Conservation (phyloP, 2,113 vertebrate species). For the Aepyceros melampus region DNA sequence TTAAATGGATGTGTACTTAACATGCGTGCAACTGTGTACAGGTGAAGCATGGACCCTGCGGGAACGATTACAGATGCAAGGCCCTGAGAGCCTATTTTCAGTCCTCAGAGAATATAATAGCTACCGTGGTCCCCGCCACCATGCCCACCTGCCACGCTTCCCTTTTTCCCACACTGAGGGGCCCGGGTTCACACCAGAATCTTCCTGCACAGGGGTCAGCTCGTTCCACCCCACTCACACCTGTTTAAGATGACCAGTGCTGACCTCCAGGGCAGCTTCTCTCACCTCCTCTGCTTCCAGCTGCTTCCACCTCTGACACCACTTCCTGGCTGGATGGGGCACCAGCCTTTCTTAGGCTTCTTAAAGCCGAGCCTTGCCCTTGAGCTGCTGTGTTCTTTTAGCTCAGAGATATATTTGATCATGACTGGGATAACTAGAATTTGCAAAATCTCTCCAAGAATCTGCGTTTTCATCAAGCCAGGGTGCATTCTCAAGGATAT, state of each 20-base stretch:
- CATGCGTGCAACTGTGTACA: fast-evolving
- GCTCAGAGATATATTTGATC: background rate
- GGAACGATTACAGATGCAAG: background rate
- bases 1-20: background rate
- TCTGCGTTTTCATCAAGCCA: background rate
- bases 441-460: background rate
- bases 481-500: background rate
- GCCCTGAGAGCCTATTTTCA: background rate
- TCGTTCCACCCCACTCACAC: background rate
- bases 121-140: background rate
- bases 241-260: background rate
- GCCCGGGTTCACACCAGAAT: background rate
- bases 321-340: background rate
- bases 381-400: background rate
- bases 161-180: fast-evolving
- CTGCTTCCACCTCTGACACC: background rate
- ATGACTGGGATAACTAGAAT: background rate
- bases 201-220: background rate
- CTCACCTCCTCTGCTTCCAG: background rate
- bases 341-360: background rate
- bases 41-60: too few species aligned
- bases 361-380: background rate
- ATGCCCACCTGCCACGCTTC: background rate
- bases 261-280: background rate
- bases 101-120: background rate